Base-by-base conservation (phyloP, 2,113 vertebrate genomes). In the Oophaga pumilio region DNA sequence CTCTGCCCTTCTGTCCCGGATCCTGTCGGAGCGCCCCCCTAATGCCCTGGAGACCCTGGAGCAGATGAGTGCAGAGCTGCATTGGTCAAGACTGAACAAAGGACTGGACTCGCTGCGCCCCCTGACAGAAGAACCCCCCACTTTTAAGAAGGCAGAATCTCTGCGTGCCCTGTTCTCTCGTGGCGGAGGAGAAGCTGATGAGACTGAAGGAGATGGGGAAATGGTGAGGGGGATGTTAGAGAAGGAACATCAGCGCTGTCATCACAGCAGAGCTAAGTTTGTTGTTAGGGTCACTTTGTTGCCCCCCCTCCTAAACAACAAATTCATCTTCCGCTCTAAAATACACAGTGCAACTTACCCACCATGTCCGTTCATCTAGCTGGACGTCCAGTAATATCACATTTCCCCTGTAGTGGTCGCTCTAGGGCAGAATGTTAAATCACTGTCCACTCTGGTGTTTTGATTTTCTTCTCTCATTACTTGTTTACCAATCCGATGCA, bases 21-120 rank as follows among this genome's bases (percentile, higher is more conserved):
- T 99, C 87, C 94, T 98, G 94, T 94, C 98, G 73, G 96, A 99
- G 88, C 95, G 90, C 73, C 97, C 97, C 1, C 57, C 91, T 57
- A 92, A 98, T 89, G 92, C 89, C 13, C 95, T 96, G 76, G 98
- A 99, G 64, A 93, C 98, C 89, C 88, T 99, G 71, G 97, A 98
- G 91, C 94, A 94, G 78, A 93, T 99, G 90, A 99, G 98, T 89
- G 89, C 68, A 10, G 95, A 97, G 64, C 90, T 99, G 82, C 98
- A 98, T 89, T 92, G 90, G 85, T 90, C 89, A 53, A 92, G 91
- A 50, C 94, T 97, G 86, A 91, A 84, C 79, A 94, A 94, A 88
- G 94, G 93, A 87, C 91, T 95, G 89, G 96, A 95, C 91, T 93
- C 93, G 4, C 92, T 98, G 69, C 92, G 91, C 73, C 95, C 97